Evolutionary conservation across 1,140 invertebrate species (phyloP).

Genomic region (Trichonephila clavata): DNA sequence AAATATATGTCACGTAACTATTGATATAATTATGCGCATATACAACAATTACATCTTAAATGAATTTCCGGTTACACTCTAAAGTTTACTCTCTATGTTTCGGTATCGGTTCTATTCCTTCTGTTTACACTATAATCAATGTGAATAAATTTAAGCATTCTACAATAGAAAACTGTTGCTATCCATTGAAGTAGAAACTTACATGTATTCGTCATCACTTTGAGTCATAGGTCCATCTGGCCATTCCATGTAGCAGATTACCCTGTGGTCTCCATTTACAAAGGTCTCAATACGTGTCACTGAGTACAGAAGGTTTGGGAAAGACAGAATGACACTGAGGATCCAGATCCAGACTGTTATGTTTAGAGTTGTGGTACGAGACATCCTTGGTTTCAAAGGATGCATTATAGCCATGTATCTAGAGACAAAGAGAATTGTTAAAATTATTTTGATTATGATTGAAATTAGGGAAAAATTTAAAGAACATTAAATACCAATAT

Average conservation of each 20-base stretch:
- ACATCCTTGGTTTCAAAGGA: slow-evolving; percentile 90
- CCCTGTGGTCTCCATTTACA: slow-evolving; percentile 84
- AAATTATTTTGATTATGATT: not conserved
- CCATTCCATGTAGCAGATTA: slow-evolving; percentile 86
- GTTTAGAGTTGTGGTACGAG: slow-evolving; percentile 88
- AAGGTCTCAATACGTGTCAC: slow-evolving; percentile 86
- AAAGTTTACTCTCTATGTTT: not conserved
- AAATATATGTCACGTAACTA: too few relatives aligned
- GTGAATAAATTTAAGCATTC: too few relatives aligned
- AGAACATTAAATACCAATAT: not conserved
- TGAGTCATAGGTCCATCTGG: slow-evolving; percentile 86
- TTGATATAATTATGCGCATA: not conserved
- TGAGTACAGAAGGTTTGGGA: slow-evolving; percentile 92
- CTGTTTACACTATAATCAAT: too few relatives aligned
- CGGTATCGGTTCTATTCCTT: too few relatives aligned
- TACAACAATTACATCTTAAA: not conserved
- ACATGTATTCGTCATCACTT: slow-evolving; percentile 89
- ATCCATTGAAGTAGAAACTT: slow-evolving; percentile 82
- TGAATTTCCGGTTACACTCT: not conserved
- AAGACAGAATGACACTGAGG: slow-evolving; percentile 87
- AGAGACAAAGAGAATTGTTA: not conserved
- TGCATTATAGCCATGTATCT: slow-evolving; percentile 93
- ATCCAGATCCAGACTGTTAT: slow-evolving; percentile 89
- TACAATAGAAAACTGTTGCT: too few relatives aligned
- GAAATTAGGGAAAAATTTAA: not conserved